phyloP scores from a whole-genome alignment of 1,140 invertebrate species.

The Wiebesia pumilae region DNA sequence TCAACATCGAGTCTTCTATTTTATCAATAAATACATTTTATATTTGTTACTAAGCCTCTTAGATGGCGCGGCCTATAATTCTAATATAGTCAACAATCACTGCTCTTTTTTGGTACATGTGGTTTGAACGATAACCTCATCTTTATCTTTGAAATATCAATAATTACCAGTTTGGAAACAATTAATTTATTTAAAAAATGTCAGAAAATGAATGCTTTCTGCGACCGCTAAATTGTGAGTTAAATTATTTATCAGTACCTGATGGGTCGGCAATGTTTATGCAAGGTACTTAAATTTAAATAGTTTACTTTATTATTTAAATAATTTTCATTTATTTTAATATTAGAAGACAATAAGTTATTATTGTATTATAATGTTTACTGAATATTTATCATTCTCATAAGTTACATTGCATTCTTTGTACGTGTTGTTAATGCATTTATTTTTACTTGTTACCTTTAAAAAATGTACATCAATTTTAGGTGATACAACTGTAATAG shows the following conservation, averaged over 20 bases:
- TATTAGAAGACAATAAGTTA: neutral
- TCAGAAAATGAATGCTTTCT: slow-evolving; percentile 58
- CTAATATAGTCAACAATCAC: neutral
- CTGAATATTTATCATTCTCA: neutral
- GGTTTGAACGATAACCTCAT: slow-evolving; percentile 1
- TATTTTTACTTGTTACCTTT: neutral
- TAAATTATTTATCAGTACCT: slow-evolving; percentile 81
- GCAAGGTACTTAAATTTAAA: slow-evolving; percentile 75
- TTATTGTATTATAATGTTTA: neutral
- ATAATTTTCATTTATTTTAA: neutral
- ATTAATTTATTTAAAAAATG: slow-evolving; percentile 35
- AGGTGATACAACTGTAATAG: slow-evolving; percentile 86
- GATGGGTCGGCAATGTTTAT: slow-evolving; percentile 85
- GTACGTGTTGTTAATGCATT: neutral
- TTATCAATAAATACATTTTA: neutral
- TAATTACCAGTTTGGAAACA: neutral
- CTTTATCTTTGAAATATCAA: neutral
- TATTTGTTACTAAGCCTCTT: neutral
- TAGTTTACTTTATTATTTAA: neutral
- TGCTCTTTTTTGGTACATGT: slow-evolving; percentile 1
- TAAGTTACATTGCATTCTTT: neutral
- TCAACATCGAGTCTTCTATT: neutral
- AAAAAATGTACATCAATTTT: slow-evolving; percentile 57
- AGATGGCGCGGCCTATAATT: neutral
- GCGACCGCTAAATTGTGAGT: slow-evolving; percentile 78